phyloP scores from a whole-genome alignment of 2,888 invertebrate genomes.

The Drymonia ruficornis region DNA sequence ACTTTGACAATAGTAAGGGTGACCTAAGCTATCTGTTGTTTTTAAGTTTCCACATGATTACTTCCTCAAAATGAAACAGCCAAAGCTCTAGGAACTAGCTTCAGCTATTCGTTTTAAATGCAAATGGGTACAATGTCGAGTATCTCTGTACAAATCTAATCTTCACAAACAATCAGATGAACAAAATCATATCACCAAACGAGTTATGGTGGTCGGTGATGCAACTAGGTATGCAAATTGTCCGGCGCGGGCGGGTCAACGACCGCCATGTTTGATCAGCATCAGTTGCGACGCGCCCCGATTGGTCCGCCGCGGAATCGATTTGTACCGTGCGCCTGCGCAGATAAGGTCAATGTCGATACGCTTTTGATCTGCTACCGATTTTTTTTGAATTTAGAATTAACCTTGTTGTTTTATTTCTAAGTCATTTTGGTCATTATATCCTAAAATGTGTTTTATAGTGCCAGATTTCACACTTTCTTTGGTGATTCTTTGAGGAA shows the following conservation, averaged over 20 bases:
- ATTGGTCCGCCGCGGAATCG: slow-evolving; percentile 72
- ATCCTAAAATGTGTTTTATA: slow-evolving; percentile 7
- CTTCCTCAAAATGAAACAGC: background rate
- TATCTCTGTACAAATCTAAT: slow-evolving; percentile 4
- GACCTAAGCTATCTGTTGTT: too few species aligned
- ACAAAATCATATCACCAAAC: slow-evolving; percentile 60
- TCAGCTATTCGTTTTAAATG: background rate
- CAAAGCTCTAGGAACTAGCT: background rate
- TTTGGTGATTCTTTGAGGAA: slow-evolving; percentile 4
- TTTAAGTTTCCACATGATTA: too few species aligned
- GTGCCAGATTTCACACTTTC: slow-evolving; percentile 6
- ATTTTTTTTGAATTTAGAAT: slow-evolving; percentile 50
- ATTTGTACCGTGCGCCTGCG: slow-evolving; percentile 74
- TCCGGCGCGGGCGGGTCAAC: slow-evolving; percentile 64
- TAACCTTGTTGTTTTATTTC: slow-evolving; percentile 26
- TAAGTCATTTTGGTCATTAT: slow-evolving; percentile 17
- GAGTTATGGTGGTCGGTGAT: slow-evolving; percentile 66
- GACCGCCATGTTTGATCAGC: slow-evolving; percentile 71
- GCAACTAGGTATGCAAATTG: slow-evolving; percentile 81
- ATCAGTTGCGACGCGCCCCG: slow-evolving; percentile 62
- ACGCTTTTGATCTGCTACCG: slow-evolving; percentile 75
- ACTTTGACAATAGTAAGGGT: too few species aligned
- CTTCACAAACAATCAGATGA: slow-evolving; percentile 28
- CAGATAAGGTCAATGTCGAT: slow-evolving; percentile 80
- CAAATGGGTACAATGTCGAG: background rate